Evolutionary conservation across 2,113 vertebrate species (phyloP).

Genomic region (Nycticryphes semicollaris): DNA sequence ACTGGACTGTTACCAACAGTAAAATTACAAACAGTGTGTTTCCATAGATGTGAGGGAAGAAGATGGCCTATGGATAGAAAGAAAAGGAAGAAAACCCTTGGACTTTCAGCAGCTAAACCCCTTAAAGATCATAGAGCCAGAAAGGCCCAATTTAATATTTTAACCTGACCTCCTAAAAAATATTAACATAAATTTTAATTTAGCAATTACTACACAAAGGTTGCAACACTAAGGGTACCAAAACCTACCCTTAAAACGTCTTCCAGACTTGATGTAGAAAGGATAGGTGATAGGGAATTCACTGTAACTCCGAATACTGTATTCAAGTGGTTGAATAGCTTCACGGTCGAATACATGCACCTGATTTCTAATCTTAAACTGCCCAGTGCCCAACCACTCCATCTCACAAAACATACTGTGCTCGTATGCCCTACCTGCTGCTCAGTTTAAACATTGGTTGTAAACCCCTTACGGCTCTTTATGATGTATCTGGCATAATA

Average conservation of each 20-base stretch:
- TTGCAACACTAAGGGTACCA: background rate
- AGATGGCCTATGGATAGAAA: background rate
- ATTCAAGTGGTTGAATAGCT: background rate
- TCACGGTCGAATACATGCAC: background rate
- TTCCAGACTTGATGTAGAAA: background rate
- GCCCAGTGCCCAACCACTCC: background rate
- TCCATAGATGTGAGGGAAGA: background rate
- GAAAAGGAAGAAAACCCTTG: background rate
- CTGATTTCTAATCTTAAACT: background rate
- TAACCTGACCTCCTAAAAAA: background rate
- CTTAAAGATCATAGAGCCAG: background rate
- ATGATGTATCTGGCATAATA: background rate
- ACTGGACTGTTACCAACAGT: background rate
- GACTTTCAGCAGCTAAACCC: background rate
- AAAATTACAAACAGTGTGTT: background rate
- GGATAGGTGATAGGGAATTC: background rate
- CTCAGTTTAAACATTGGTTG: background rate
- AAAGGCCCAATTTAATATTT: background rate
- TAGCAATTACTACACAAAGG: background rate
- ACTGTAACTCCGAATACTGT: background rate
- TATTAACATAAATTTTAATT: background rate
- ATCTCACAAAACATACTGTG: background rate
- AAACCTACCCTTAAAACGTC: background rate
- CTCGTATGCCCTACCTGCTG: background rate
- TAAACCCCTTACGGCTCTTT: conserved; percentile 11